These are phyloP conservation scores for Crepidodera aurea DNA, from an alignment of 2,888 invertebrate genomes.

Conservation along the genomic window DNA sequence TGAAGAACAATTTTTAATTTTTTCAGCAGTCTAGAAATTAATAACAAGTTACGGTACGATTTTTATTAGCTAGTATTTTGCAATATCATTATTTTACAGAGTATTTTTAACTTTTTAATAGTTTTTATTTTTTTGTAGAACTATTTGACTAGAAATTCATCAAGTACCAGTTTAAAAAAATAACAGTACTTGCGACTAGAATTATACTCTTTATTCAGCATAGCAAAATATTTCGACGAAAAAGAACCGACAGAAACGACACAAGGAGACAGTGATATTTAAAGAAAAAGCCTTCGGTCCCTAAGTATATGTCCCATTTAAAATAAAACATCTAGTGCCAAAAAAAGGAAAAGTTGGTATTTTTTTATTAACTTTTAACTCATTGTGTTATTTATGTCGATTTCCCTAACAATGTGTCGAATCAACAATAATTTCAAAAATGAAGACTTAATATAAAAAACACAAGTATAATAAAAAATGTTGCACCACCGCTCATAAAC, in stretches of 20 bases:
- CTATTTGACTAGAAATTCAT: conserved; percentile 51
- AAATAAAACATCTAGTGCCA: conserved; percentile 15
- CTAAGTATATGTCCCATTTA: neutral
- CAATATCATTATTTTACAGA: conserved; percentile 47
- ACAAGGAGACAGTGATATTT: conserved; percentile 19
- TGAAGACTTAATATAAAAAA: conserved; percentile 10
- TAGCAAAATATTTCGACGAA: conserved; percentile 36
- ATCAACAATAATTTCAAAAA: conserved; percentile 32
- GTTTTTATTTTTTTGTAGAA: conserved; percentile 41
- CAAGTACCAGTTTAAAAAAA: conserved; percentile 50
- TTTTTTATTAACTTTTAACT: conserved; percentile 14
- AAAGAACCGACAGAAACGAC: conserved; percentile 33
- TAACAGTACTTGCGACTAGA: conserved; percentile 49
- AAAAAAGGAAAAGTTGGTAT: neutral
- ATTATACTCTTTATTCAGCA: conserved; percentile 40
- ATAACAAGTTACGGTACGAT: conserved; percentile 50
- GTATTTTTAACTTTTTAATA: conserved; percentile 41
- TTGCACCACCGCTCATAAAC: conserved; percentile 23
- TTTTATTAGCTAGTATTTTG: conserved; percentile 44
- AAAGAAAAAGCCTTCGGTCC: conserved; percentile 12
- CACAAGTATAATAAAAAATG: conserved; percentile 19
- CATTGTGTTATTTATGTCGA: conserved; percentile 31
- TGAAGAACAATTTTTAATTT: conserved; percentile 48
- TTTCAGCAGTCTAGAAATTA: conserved; percentile 54
- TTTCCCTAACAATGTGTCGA: conserved; percentile 31